Percentiles rank a stretch among this genome's conserved stretches.
These are phyloP conservation scores for Penaeus japonicus DNA, from an alignment of 1,140 invertebrate genomes.

Conservation along the genomic window DNA sequence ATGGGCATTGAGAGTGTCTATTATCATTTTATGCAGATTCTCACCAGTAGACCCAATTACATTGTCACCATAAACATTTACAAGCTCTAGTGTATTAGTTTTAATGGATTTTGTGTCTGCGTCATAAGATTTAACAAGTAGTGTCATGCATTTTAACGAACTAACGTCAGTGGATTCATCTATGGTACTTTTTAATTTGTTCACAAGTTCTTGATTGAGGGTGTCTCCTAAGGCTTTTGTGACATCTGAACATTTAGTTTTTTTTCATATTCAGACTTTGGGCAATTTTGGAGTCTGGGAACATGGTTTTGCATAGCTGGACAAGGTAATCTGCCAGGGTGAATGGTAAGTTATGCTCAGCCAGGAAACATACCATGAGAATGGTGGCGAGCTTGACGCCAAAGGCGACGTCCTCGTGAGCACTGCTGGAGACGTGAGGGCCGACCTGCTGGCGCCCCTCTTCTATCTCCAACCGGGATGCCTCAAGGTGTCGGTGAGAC, in stretches of 20 bases:
- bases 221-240: background rate
- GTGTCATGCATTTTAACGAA: background rate
- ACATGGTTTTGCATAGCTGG: background rate
- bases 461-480: too few relatives aligned
- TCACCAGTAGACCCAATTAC: background rate
- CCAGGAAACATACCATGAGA: background rate
- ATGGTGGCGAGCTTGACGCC: too few relatives aligned
- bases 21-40: background rate
- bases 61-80: background rate
- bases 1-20: background rate
- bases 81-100: background rate
- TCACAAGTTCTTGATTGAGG: background rate
- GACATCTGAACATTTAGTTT: background rate
- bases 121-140: background rate
- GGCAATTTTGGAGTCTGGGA: background rate
- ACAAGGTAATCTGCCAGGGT: background rate
- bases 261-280: background rate
- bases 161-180: background rate
- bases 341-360: background rate
- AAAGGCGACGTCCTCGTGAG: too few relatives aligned
- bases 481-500: too few relatives aligned
- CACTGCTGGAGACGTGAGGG: too few relatives aligned
- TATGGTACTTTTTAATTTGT: background rate
- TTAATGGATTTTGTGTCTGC: background rate
- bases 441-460: too few relatives aligned